A percentile compares a stretch with the other conserved stretches of the same genome.
Evolutionary conservation across 1,140 invertebrate genomes (phyloP).

Genomic region (Antheraea mylitta): DNA sequence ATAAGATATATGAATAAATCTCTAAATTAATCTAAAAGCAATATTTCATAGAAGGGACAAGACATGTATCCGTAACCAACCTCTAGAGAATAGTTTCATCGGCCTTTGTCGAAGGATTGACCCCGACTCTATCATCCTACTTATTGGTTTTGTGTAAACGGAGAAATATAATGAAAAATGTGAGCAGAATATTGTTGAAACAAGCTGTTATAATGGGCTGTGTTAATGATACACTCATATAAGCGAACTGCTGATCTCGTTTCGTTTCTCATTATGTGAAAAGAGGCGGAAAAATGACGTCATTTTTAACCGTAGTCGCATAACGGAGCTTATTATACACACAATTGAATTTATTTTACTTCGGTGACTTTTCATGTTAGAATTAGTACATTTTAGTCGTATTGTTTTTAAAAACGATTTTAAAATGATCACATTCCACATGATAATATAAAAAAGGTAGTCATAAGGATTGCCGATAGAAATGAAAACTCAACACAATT

Average conservation of each 20-base stretch:
- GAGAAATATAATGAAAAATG: slow-evolving; percentile 33
- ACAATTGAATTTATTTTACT: not conserved
- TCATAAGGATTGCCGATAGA: too few species aligned
- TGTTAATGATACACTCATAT: not conserved
- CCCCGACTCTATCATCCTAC: slow-evolving; percentile 36
- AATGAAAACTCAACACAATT: too few species aligned
- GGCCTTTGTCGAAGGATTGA: slow-evolving; percentile 30
- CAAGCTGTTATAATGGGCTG: not conserved
- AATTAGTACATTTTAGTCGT: too few species aligned
- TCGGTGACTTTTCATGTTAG: not conserved
- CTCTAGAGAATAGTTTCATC: slow-evolving; percentile 32
- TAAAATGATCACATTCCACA: too few species aligned
- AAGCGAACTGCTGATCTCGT: not conserved
- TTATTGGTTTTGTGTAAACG: slow-evolving; percentile 42
- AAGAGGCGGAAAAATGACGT: not conserved
- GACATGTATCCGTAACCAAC: slow-evolving; percentile 24
- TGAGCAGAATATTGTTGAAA: slow-evolving; percentile 2
- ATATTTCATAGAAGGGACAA: not conserved
- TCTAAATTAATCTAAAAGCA: not conserved
- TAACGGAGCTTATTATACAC: not conserved
- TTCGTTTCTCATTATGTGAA: not conserved
- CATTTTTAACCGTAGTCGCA: not conserved
- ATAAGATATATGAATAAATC: too few species aligned
- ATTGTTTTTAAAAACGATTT: too few species aligned
- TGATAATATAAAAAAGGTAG: too few species aligned